Evolutionary conservation across 2,888 invertebrate genomes (phyloP).

Genomic region (Brachypalpus laphriformis): DNA sequence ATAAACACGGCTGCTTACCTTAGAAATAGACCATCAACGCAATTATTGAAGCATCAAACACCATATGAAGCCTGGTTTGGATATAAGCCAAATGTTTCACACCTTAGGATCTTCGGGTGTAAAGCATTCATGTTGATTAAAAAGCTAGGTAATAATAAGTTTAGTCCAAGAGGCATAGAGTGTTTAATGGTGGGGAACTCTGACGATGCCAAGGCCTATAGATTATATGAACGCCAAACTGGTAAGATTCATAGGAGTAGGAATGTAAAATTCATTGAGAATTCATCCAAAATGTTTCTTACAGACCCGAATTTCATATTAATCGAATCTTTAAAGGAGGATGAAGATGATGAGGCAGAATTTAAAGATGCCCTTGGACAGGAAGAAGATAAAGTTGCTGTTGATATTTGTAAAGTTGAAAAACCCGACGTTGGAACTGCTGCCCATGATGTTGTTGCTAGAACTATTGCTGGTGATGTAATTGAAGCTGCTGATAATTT

Average conservation of each 20-base stretch:
- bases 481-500: not conserved
- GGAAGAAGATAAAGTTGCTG: not conserved
- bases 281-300: conserved; percentile 24
- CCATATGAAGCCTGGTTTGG: conserved; percentile 71
- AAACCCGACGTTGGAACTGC: not conserved
- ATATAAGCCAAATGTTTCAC: conserved; percentile 41
- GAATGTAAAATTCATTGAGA: conserved; percentile 32
- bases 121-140: conserved; percentile 31
- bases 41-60: conserved; percentile 43
- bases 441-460: not conserved
- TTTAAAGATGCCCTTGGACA: conserved; percentile 15
- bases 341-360: conserved; percentile 5
- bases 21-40: conserved; percentile 42
- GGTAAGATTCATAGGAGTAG: conserved; percentile 31
- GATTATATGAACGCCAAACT: conserved; percentile 30
- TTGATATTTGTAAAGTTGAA: not conserved
- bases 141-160: conserved; percentile 35
- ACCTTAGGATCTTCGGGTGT: conserved; percentile 42
- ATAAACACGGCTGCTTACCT: conserved; percentile 41
- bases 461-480: not conserved
- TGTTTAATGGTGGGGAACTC: conserved; percentile 45
- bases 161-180: conserved; percentile 28
- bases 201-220: conserved; percentile 31
- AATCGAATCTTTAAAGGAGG: conserved; percentile 1
- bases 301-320: conserved; percentile 16